Evolutionary conservation across 2,113 vertebrate species (phyloP), one percentile per base, ranked within the genome.

Genomic region (Equus quagga): DNA sequence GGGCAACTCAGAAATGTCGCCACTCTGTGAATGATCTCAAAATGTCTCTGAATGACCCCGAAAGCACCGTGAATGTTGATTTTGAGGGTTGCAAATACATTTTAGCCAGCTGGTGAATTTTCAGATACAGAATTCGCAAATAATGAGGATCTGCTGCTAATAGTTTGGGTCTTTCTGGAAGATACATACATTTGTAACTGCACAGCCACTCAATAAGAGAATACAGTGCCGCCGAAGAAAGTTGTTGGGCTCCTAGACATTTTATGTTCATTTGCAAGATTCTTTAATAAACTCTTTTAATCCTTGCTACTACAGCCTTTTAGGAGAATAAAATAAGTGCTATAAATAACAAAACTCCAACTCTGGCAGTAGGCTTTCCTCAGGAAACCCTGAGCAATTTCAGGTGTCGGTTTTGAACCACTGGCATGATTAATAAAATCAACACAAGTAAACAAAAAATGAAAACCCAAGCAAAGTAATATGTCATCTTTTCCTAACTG

Each of bases 231-330:
- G 23, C 26, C 58, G 31, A 13, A 94, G 41, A 64, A 86, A 81
- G 28, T 51, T 54, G 1, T 82, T 56, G 75, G 81, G 19, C 58
- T 87, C 83, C 44, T 80, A 67, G 76, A 76, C 3, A 78, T 90
- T 58, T 93, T 56, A 1, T 93, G 65, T 67, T 92, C 73, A 56
- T 96, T 96, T 96, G 64, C 26, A 94, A 89, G 67, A 84, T 76
- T 93, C 36, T 56, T 92, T 91, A 89, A 96, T 86, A 83, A 96
- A 79, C 49, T 41, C 36, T 75, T 96, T 83, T 83, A 82, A 84
- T 94, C 17, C 24, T 82, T 94, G 51, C 15, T 49, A n/a, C 58
- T 89, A 15, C 33, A 92, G 15, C 6, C 36, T 80, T 96, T 72
- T 85, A 87, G 44, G 44, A 96, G 62, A 86, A 44, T 12, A 93